phyloP scores from a whole-genome alignment of 1,140 invertebrate species.

The Holcopasites calliopsidis region DNA sequence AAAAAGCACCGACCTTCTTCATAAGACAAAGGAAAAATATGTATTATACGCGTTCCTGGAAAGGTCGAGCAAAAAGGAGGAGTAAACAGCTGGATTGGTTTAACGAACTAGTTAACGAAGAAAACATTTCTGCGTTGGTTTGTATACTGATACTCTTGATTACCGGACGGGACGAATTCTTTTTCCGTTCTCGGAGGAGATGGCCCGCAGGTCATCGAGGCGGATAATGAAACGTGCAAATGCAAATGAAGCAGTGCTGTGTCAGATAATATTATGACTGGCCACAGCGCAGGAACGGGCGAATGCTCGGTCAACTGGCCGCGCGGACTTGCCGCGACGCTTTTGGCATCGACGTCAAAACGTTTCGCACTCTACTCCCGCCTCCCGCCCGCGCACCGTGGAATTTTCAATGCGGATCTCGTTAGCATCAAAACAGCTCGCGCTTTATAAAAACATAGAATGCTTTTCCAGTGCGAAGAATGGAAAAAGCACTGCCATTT shows the following conservation, averaged over 20 bases:
- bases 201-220: constrained; percentile 61
- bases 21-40: neutral
- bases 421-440: constrained; percentile 47
- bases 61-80: constrained; percentile 18
- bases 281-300: constrained; percentile 64
- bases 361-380: constrained; percentile 44
- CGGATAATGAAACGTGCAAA: constrained; percentile 70
- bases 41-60: neutral
- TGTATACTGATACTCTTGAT: constrained; percentile 54
- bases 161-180: constrained; percentile 50
- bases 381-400: neutral
- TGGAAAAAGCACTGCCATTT: neutral
- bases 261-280: constrained; percentile 71
- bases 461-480: constrained; percentile 33
- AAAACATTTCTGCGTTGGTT: constrained; percentile 37
- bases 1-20: neutral
- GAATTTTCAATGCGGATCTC: constrained; percentile 54
- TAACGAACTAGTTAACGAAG: constrained; percentile 53
- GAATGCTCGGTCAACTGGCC: constrained; percentile 51
- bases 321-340: constrained; percentile 53
- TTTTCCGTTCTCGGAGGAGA: constrained; percentile 52
- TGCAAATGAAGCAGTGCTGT: constrained; percentile 69
- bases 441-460: constrained; percentile 22
- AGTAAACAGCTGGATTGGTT: constrained; percentile 48
- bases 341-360: constrained; percentile 56